Conservation (phyloP, 2,797 vertebrate genomes). For the Spinus pinus region DNA sequence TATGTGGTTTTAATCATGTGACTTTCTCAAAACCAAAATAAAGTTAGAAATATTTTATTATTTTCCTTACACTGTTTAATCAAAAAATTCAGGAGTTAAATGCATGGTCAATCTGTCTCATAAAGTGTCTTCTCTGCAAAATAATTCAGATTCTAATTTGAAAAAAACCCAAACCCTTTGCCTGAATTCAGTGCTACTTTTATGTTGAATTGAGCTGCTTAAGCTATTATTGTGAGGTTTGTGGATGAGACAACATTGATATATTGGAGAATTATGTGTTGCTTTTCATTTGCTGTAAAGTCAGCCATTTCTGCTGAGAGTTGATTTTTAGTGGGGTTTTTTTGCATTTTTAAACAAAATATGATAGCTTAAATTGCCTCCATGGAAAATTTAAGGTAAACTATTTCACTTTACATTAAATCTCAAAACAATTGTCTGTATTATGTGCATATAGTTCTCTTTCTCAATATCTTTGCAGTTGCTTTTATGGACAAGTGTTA, state of each 20-base stretch:
- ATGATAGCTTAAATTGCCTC: background rate
- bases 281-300: background rate
- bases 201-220: background rate
- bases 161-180: rapidly evolving
- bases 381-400: background rate
- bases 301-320: background rate
- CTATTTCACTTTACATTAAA: background rate
- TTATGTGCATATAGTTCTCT: background rate
- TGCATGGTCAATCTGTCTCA: background rate
- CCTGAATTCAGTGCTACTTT: background rate
- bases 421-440: background rate
- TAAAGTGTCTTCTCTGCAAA: background rate
- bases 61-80: background rate
- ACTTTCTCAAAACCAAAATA: background rate
- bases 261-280: background rate
- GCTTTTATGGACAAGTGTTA: background rate
- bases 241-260: background rate
- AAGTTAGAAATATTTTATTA: background rate
- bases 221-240: background rate
- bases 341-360: background rate
- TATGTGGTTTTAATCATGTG: background rate
- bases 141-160: background rate
- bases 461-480: background rate
- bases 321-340: background rate
- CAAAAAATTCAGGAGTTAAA: background rate